Conservation (phyloP, 1,140 invertebrate genomes). For the Oscheius sp. region DNA sequence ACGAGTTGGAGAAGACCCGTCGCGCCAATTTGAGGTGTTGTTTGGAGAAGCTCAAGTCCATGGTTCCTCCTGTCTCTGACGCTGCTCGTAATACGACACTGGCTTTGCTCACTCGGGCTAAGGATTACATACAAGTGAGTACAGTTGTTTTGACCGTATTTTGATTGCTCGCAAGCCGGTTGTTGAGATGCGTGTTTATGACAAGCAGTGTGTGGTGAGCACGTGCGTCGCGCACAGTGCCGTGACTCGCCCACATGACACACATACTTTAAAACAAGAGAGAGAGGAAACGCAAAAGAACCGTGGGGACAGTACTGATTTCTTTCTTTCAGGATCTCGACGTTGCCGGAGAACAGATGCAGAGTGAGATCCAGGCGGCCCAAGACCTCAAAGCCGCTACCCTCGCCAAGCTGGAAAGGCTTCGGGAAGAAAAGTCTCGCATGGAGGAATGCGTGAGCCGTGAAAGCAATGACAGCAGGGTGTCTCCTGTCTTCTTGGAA, state of each 20-base stretch:
- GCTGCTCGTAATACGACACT: constrained; percentile 55
- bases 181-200: constrained; percentile 13
- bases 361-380: not conserved
- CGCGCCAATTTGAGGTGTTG: constrained; percentile 55
- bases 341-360: not conserved
- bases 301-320: not conserved
- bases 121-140: constrained; percentile 57
- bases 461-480: not conserved
- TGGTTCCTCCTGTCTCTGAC: constrained; percentile 54
- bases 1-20: constrained; percentile 59
- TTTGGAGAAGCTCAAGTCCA: constrained; percentile 50
- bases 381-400: not conserved
- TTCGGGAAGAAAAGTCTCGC: not conserved
- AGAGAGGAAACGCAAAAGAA: not conserved
- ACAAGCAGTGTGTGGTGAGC: constrained; percentile 3
- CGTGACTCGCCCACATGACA: constrained; percentile 11
- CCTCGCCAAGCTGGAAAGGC: not conserved
- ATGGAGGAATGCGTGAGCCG: not conserved
- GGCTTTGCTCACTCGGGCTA: constrained; percentile 55
- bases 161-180: not conserved
- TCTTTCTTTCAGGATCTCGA: not conserved
- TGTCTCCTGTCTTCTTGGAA: constrained; percentile 16
- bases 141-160: constrained; percentile 2
- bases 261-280: constrained; percentile 8
- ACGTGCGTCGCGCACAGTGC: not conserved